Conservation (phyloP, 2,888 invertebrate genomes). For the Cabera pusaria region DNA sequence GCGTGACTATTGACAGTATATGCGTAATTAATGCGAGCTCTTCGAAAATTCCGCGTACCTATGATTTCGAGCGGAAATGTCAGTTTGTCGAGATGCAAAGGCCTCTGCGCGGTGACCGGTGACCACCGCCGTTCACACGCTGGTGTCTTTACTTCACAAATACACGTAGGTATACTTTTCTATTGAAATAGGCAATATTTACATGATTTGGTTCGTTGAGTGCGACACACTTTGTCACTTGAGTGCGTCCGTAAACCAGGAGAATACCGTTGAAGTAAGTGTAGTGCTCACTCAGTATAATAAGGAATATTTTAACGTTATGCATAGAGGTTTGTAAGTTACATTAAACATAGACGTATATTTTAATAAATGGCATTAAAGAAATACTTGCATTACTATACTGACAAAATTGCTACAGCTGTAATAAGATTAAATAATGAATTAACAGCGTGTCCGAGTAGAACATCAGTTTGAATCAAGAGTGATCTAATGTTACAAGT, state of each 20-base stretch:
- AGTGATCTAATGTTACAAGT: constrained; percentile 20
- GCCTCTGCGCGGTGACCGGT: constrained; percentile 34
- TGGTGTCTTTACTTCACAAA: constrained; percentile 51
- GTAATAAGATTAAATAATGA: not conserved
- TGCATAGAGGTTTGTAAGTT: too few species aligned
- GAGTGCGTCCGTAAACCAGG: not conserved
- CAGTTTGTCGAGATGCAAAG: constrained; percentile 64
- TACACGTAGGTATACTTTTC: constrained; percentile 48
- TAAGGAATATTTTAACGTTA: too few species aligned
- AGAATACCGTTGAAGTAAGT: not conserved
- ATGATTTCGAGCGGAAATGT: constrained; percentile 66
- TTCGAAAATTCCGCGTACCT: constrained; percentile 48
- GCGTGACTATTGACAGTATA: constrained; percentile 42
- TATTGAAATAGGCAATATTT: constrained; percentile 57
- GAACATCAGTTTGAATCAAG: constrained; percentile 7
- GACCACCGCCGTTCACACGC: constrained; percentile 60
- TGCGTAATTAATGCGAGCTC: constrained; percentile 41
- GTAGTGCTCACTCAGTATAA: too few species aligned
- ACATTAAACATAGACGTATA: too few species aligned
- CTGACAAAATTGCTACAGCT: too few species aligned
- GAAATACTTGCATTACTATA: too few species aligned
- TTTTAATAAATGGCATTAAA: too few species aligned
- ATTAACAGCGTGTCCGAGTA: too few species aligned
- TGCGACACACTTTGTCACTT: constrained; percentile 26
- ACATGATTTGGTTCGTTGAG: constrained; percentile 46